A percentile compares a stretch with the other conserved stretches of the same genome.
phyloP scores from a whole-genome alignment of 2,113 vertebrate species.

The Ursus arctos region DNA sequence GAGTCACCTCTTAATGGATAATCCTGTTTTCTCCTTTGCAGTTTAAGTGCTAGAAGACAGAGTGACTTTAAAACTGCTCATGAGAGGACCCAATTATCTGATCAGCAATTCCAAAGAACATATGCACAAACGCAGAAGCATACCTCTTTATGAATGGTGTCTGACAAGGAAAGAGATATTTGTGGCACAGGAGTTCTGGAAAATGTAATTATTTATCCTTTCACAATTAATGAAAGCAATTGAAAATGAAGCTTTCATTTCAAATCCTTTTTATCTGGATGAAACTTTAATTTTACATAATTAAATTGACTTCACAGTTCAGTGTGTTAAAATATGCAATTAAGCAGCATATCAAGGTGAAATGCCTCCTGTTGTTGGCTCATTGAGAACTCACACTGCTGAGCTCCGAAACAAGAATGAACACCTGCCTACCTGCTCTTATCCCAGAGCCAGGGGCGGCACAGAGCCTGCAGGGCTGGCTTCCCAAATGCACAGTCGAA shows the following conservation, averaged over 20 bases:
- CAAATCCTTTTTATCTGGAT: constrained; percentile 74
- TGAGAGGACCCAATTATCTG: constrained; percentile 72
- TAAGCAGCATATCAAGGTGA: constrained; percentile 73
- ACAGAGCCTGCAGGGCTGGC: neutral
- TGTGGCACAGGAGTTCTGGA: constrained; percentile 61
- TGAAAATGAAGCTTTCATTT: constrained; percentile 82
- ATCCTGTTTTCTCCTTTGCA: constrained; percentile 69
- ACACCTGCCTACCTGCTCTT: constrained; percentile 49
- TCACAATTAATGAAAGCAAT: constrained; percentile 77
- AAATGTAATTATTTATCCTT: constrained; percentile 81
- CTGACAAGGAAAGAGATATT: constrained; percentile 78
- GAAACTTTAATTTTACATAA: constrained; percentile 84
- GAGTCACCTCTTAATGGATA: constrained; percentile 65
- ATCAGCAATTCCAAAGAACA: constrained; percentile 72
- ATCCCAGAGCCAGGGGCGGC: neutral
- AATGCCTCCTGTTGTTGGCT: constrained; percentile 68
- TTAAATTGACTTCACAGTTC: constrained; percentile 83
- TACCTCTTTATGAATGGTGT: constrained; percentile 67
- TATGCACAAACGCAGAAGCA: constrained; percentile 18
- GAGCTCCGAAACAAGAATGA: constrained; percentile 63
- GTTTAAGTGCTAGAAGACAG: constrained; percentile 73
- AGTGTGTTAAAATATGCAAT: constrained; percentile 82
- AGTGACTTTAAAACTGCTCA: constrained; percentile 70
- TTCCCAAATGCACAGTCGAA: neutral
- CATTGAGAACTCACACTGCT: constrained; percentile 67